phyloP scores from a whole-genome alignment of 1,140 invertebrate genomes.

The Daktulosphaira vitifoliae region DNA sequence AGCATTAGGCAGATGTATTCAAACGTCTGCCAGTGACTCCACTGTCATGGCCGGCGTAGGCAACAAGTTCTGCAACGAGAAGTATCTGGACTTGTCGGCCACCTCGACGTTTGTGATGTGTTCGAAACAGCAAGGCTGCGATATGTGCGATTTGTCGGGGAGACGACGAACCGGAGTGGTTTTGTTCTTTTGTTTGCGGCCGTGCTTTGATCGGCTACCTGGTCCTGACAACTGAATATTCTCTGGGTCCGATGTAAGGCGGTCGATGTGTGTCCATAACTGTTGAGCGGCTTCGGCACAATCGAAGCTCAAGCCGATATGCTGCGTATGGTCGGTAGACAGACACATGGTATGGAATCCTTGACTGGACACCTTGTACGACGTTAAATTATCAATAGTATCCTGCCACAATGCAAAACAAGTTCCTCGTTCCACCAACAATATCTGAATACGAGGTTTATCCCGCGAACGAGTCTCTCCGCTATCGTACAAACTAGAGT shows the following conservation, averaged over 20 bases:
- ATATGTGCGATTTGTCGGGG: slow-evolving; percentile 73
- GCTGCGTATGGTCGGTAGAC: slow-evolving; percentile 56
- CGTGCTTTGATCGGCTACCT: slow-evolving; percentile 48
- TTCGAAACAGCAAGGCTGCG: slow-evolving; percentile 76
- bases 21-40: neutral
- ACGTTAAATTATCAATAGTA: slow-evolving; percentile 63
- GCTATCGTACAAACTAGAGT: slow-evolving; percentile 66
- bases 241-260: slow-evolving; percentile 64
- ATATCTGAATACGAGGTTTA: slow-evolving; percentile 62
- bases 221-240: slow-evolving; percentile 67
- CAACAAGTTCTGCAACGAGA: slow-evolving; percentile 55
- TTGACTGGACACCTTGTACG: slow-evolving; percentile 51
- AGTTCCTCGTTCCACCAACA: slow-evolving; percentile 72
- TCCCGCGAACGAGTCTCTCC: slow-evolving; percentile 62
- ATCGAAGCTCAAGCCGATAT: slow-evolving; percentile 57
- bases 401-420: slow-evolving; percentile 80
- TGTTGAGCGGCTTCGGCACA: slow-evolving; percentile 61
- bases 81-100: slow-evolving; percentile 56
- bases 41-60: slow-evolving; percentile 42
- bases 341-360: slow-evolving; percentile 78
- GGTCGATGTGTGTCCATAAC: slow-evolving; percentile 59
- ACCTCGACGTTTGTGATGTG: slow-evolving; percentile 72
- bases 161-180: slow-evolving; percentile 47
- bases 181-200: slow-evolving; percentile 49
- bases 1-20: no score